These are phyloP conservation scores for Neosilurus mollespiculum DNA, from an alignment of 2,797 vertebrate genomes.

Conservation along the genomic window DNA sequence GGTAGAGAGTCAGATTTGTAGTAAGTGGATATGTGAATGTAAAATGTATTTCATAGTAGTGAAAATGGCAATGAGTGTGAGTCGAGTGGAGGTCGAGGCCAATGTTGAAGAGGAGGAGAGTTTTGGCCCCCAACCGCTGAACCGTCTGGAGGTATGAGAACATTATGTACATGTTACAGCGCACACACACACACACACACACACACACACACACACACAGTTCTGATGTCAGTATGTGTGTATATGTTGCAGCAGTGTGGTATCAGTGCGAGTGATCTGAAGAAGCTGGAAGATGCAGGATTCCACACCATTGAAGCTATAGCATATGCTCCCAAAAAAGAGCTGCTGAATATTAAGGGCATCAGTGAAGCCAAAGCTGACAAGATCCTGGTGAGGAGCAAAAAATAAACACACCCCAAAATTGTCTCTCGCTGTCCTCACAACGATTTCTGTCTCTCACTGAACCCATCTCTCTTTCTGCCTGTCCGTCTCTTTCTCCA, in stretches of 20 bases:
- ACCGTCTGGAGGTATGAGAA: conserved; percentile 80
- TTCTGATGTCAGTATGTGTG: neutral
- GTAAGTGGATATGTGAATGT: neutral
- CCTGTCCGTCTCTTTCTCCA: neutral
- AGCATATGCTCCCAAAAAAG: conserved; percentile 95
- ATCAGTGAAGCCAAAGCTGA: conserved; percentile 98
- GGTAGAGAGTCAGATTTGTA: neutral
- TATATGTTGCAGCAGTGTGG: conserved; percentile 87
- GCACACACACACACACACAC: neutral
- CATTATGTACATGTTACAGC: too few species aligned
- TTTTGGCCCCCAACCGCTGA: conserved; percentile 88
- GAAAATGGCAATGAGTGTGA: conserved; percentile 78
- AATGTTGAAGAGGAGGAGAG: conserved; percentile 87
- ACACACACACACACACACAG: neutral
- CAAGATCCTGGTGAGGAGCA: conserved; percentile 85
- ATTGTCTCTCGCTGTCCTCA: neutral
- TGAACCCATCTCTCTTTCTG: too few species aligned
- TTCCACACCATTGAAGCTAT: conserved; percentile 97
- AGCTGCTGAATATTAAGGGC: conserved; percentile 94
- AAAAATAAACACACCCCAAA: neutral
- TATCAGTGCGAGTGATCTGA: conserved; percentile 90
- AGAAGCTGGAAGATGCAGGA: conserved; percentile 94
- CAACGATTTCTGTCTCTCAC: too few species aligned
- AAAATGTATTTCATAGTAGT: neutral
- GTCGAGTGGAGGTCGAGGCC: conserved; percentile 74